A percentile compares a stretch with the other conserved stretches of the same genome.
Conservation (phyloP, 2,797 vertebrate genomes). For the Tinamus major region DNA sequence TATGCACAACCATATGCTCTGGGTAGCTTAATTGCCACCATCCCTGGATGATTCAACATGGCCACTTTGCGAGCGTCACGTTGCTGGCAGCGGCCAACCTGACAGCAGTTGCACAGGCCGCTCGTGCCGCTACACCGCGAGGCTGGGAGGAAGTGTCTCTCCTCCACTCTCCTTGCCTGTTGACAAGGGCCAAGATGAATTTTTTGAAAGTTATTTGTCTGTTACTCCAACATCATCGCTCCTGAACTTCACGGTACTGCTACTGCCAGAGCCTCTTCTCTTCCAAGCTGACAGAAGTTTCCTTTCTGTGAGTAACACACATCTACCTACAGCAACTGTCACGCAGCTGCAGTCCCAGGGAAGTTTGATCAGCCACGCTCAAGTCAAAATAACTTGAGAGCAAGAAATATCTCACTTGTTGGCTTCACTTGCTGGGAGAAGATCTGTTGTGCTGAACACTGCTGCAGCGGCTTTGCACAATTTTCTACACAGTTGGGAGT, state of each 20-base stretch:
- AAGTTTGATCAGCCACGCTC: not conserved
- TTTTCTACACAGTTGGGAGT: not conserved
- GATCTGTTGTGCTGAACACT: not conserved
- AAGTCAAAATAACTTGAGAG: constrained; percentile 23
- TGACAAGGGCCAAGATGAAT: not conserved
- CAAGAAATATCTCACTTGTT: not conserved
- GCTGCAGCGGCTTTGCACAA: not conserved
- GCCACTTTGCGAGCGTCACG: not conserved
- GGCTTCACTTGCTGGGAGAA: not conserved
- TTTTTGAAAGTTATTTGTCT: not conserved
- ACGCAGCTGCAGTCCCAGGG: not conserved
- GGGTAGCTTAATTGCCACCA: not conserved
- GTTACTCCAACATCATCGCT: not conserved
- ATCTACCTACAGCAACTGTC: not conserved
- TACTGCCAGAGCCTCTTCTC: not conserved
- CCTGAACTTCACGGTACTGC: not conserved
- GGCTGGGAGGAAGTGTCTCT: not conserved
- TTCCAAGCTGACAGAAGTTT: not conserved
- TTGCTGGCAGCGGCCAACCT: not conserved
- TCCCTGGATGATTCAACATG: not conserved
- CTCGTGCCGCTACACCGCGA: rapidly evolving
- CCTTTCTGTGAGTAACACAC: not conserved
- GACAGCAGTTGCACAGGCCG: not conserved
- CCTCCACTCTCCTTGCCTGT: not conserved
- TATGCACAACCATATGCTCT: not conserved